Base-by-base conservation (phyloP, 2,888 invertebrate genomes). In the Dicycla oo region DNA sequence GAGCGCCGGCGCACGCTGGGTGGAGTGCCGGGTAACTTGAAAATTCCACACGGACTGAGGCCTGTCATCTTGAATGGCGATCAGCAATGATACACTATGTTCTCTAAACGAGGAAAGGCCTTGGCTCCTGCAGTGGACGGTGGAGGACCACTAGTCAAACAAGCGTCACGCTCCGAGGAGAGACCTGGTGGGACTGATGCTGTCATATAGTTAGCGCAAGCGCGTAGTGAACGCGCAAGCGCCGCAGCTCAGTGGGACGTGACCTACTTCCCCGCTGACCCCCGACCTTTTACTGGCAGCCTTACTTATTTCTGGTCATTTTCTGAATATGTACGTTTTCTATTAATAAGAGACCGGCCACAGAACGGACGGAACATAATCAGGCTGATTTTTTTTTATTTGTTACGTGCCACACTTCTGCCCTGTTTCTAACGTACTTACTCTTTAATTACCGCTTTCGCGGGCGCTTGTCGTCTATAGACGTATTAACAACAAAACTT, bases 11-110 rank as follows among this genome's bases (percentile, higher is more conserved):
- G 43, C 54, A 30, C 3, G 20, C 73, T 72, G 15, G 49, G 56
- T n/a, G 0, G 79, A 15, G 40, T 11, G 11, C 75, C 79, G 0
- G 75, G 79, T 45, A 79, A 2, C 49, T 79, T 79, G 23, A 62
- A 75, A 0, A 45, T 0, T 18, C 73, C 79, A 57, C 61, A 75
- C 2, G 75, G 54, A 38, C 61, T 61, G 26, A 40, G 1, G 23
- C 38, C 45, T 15, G 45, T 45, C 56, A 56, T 66, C n/a, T 20
- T 45, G n/a, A 56, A 20, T 15, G 34, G 18, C n/a, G 40, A n/a
- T 43, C 40, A 49, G 18, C 43, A 56, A 43, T 10, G 10, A 8
- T 57, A n/a, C n/a, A 49, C 49, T 49, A 10, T 26, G 8, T 40
- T 54, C 20, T 38, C 6, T 26, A 18, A 65, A 20, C 23, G 15